A percentile compares a stretch with the other conserved stretches of the same genome.
phyloP scores from a whole-genome alignment of 2,888 invertebrate genomes.

The Aplocera efformata region DNA sequence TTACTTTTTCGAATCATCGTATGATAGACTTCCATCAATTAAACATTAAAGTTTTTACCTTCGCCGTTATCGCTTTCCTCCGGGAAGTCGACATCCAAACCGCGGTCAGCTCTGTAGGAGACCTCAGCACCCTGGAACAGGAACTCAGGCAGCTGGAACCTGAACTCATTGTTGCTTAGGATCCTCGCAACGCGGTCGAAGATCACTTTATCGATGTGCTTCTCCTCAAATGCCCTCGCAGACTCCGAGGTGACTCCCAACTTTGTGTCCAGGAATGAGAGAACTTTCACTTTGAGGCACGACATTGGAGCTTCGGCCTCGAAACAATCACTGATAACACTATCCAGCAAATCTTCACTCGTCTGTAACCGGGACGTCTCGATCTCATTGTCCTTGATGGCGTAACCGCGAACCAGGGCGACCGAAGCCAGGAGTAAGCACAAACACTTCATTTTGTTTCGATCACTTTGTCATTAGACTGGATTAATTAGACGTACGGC shows the following conservation, averaged over 20 bases:
- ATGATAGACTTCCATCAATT: background rate
- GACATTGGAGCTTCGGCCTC: slow-evolving; percentile 83
- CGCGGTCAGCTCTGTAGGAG: slow-evolving; percentile 83
- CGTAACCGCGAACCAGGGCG: slow-evolving; percentile 68
- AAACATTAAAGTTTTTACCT: slow-evolving; percentile 53
- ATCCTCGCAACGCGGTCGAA: slow-evolving; percentile 86
- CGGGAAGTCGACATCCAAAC: slow-evolving; percentile 83
- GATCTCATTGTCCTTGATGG: slow-evolving; percentile 79
- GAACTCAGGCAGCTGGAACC: slow-evolving; percentile 85
- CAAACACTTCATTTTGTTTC: slow-evolving; percentile 71
- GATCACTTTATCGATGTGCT: slow-evolving; percentile 87
- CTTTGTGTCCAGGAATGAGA: slow-evolving; percentile 87
- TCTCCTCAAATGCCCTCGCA: slow-evolving; percentile 80
- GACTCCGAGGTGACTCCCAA: slow-evolving; percentile 82
- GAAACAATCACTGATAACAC: slow-evolving; percentile 87
- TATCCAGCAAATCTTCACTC: slow-evolving; percentile 85
- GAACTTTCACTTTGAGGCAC: slow-evolving; percentile 88
- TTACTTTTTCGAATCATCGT: no score
- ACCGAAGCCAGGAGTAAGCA: slow-evolving; percentile 76
- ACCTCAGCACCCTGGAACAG: slow-evolving; percentile 84
- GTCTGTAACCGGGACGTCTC: slow-evolving; percentile 79
- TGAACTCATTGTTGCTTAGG: slow-evolving; percentile 87
- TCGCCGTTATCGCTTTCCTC: slow-evolving; percentile 76
- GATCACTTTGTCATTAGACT: slow-evolving; percentile 70
- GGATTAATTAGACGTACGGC: slow-evolving; percentile 70